These are phyloP conservation scores for Odocoileus hemionus DNA, from an alignment of 2,113 vertebrate genomes.

Conservation along the genomic window DNA sequence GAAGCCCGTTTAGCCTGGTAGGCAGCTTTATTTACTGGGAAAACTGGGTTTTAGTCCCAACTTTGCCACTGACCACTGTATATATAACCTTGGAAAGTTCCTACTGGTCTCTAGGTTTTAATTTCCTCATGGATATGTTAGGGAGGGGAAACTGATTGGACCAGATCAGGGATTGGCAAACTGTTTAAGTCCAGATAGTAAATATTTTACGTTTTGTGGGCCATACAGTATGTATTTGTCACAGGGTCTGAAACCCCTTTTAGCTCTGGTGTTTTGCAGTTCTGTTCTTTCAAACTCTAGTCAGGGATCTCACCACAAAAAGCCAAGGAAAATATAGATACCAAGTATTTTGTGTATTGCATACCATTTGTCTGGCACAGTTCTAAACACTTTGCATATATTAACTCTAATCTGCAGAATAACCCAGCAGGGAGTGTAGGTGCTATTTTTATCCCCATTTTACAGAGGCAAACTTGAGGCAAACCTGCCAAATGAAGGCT, in stretches of 20 bases:
- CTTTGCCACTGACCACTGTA: neutral
- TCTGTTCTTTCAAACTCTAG: neutral
- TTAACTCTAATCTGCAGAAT: neutral
- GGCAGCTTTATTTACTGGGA: neutral
- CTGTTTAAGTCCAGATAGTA: neutral
- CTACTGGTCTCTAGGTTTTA: neutral
- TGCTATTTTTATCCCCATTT: neutral
- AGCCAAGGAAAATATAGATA: neutral
- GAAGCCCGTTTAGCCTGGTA: neutral
- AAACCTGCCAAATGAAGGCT: neutral
- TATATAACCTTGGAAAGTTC: neutral
- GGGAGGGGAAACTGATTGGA: neutral
- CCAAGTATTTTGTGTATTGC: neutral
- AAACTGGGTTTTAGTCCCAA: neutral
- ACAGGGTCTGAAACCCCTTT: neutral
- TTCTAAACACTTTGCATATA: slow-evolving; percentile 37
- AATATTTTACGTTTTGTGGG: neutral
- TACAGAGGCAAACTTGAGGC: slow-evolving; percentile 3
- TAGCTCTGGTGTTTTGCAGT: neutral
- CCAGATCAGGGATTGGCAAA: neutral
- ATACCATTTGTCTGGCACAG: slow-evolving; percentile 20
- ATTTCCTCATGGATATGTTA: neutral
- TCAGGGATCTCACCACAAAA: neutral
- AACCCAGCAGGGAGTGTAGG: neutral
- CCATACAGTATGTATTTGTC: neutral